These are phyloP conservation scores for Palloptera scutellata DNA, from an alignment of 2,888 invertebrate genomes.

Conservation along the genomic window DNA sequence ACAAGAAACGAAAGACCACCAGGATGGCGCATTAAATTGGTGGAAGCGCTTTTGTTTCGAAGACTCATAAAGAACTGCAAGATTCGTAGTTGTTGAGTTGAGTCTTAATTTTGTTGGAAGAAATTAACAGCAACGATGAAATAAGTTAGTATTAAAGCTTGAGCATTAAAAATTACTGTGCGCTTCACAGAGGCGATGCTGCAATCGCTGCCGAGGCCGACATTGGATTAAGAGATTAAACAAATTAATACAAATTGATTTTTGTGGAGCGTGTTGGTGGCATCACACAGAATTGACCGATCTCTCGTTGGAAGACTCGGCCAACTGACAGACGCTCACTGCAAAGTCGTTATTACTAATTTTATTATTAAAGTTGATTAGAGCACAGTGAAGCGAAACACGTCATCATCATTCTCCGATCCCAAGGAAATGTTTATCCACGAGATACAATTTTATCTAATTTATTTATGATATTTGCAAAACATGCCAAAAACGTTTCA, in stretches of 20 bases:
- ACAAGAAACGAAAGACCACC: conserved; percentile 52
- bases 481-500: too few relatives aligned
- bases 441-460: too few relatives aligned
- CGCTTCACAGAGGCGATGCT: not conserved
- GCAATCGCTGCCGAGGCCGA: conserved; percentile 7
- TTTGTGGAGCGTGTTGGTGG: conserved; percentile 35
- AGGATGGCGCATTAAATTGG: conserved; percentile 29
- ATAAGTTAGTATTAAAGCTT: conserved; percentile 4
- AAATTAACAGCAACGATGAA: conserved; percentile 2
- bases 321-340: too few relatives aligned
- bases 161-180: not conserved
- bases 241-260: conserved; percentile 59
- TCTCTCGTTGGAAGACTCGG: too few relatives aligned
- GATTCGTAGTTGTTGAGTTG: conserved; percentile 4
- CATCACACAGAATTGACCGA: too few relatives aligned
- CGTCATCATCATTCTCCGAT: too few relatives aligned
- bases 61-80: not conserved
- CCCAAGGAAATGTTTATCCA: too few relatives aligned
- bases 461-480: too few relatives aligned
- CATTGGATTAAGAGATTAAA: conserved; percentile 57
- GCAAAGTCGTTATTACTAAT: too few relatives aligned
- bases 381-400: too few relatives aligned
- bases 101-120: conserved; percentile 23
- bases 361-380: too few relatives aligned
- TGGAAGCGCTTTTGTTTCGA: conserved; percentile 20